Evolutionary conservation across 2,797 vertebrate genomes (phyloP).

Genomic region (Picus viridis): DNA sequence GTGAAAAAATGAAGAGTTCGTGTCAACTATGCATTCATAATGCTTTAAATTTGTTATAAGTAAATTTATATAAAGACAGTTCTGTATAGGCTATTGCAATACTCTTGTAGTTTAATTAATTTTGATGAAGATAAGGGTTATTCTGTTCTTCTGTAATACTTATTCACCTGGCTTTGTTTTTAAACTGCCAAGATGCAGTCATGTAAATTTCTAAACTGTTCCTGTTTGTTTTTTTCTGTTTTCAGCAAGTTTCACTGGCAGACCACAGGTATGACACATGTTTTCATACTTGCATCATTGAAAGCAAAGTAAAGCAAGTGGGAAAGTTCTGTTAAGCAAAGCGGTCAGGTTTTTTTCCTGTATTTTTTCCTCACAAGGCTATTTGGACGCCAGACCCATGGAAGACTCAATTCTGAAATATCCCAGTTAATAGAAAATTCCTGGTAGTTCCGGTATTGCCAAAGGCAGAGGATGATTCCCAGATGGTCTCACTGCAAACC

Average conservation of each 20-base stretch:
- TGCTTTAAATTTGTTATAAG: neutral
- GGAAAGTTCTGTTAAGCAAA: neutral
- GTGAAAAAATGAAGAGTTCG: neutral
- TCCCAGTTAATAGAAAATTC: neutral
- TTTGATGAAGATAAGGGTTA: neutral
- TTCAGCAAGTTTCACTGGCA: constrained; percentile 80
- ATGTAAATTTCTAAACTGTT: neutral
- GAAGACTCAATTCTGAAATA: neutral
- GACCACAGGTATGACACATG: constrained; percentile 76
- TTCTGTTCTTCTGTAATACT: neutral
- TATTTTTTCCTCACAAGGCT: neutral
- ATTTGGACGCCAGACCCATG: neutral
- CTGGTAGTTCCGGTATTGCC: neutral
- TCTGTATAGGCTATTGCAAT: neutral
- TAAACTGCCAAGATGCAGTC: neutral
- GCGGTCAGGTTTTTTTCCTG: accelerated
- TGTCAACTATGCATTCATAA: neutral
- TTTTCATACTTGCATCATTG: neutral
- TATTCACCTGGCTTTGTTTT: neutral
- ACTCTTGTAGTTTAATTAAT: neutral
- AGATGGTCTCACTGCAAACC: neutral
- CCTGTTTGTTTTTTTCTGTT: constrained; percentile 44
- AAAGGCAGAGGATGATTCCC: neutral
- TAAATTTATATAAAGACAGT: neutral
- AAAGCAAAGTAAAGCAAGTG: neutral